Conservation (phyloP, 2,888 invertebrate species). For the Papilio demoleus region DNA sequence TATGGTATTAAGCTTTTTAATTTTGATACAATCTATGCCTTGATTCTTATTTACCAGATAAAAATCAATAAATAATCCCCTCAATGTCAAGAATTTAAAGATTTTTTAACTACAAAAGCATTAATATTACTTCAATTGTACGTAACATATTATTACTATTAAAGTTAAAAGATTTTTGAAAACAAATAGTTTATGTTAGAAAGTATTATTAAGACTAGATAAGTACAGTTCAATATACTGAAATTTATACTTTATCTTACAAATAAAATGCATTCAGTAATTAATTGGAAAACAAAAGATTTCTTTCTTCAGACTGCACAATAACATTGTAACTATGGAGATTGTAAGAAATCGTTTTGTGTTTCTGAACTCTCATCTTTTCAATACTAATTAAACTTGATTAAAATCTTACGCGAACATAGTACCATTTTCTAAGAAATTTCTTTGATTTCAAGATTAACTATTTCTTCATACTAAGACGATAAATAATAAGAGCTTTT, state of each 20-base stretch:
- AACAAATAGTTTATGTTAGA: neutral
- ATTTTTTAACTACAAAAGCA: too few relatives aligned
- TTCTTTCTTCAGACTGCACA: neutral
- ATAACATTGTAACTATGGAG: neutral
- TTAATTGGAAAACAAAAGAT: constrained; percentile 5
- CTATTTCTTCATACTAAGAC: neutral
- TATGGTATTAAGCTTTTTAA: too few relatives aligned
- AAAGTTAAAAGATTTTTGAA: neutral
- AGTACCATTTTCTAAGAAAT: neutral
- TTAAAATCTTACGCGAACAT: neutral
- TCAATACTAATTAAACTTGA: neutral
- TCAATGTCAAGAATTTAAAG: too few relatives aligned
- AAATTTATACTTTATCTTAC: neutral
- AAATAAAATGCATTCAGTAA: neutral
- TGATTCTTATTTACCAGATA: too few relatives aligned
- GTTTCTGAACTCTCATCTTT: neutral
- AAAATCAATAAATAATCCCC: too few relatives aligned
- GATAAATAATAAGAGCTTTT: neutral
- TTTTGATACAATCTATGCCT: too few relatives aligned
- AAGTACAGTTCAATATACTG: neutral
- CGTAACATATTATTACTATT: too few relatives aligned
- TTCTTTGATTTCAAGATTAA: neutral
- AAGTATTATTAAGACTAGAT: neutral
- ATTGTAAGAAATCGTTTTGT: neutral
- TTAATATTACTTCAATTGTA: too few relatives aligned